phyloP scores from a whole-genome alignment of 2,888 invertebrate genomes.

The Coleophora deauratella region DNA sequence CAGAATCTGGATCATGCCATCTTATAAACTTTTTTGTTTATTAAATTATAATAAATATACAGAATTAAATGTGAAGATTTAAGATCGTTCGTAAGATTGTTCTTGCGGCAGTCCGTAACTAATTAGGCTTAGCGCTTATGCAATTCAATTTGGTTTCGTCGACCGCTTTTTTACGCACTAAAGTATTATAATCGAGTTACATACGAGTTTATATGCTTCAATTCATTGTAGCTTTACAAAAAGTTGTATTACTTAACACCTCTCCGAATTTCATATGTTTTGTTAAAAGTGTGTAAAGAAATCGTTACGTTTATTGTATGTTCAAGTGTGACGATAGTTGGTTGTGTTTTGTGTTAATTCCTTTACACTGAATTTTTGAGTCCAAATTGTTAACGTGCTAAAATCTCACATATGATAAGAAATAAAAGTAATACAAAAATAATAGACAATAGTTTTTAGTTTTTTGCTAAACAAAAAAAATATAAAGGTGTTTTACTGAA shows the following conservation, averaged over 20 bases:
- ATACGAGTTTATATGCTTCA: conserved; percentile 24
- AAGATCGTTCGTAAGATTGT: too few relatives aligned
- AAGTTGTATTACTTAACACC: conserved; percentile 47
- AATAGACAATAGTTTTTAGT: too few relatives aligned
- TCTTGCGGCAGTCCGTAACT: conserved; percentile 18
- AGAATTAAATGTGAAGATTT: too few relatives aligned
- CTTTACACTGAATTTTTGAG: too few relatives aligned
- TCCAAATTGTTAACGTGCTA: too few relatives aligned
- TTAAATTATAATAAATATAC: too few relatives aligned
- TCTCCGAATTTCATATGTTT: conserved; percentile 46
- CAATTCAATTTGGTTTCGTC: conserved; percentile 31
- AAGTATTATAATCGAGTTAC: conserved; percentile 33
- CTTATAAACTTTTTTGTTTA: too few relatives aligned
- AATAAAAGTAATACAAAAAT: too few relatives aligned
- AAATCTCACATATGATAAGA: too few relatives aligned
- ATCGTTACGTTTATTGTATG: conserved; percentile 55
- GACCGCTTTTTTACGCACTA: conserved; percentile 37
- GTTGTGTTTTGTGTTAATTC: conserved; percentile 26
- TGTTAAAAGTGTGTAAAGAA: conserved; percentile 37
- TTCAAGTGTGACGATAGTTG: conserved; percentile 53
- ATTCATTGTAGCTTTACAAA: conserved; percentile 29
- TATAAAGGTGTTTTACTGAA: too few relatives aligned
- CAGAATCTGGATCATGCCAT: too few relatives aligned
- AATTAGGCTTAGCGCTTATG: conserved; percentile 34
- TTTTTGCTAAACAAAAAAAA: too few relatives aligned